Percentiles rank a stretch among this genome's conserved stretches.
phyloP scores from a whole-genome alignment of 1,140 invertebrate genomes.

The Leptinotarsa defecta region DNA sequence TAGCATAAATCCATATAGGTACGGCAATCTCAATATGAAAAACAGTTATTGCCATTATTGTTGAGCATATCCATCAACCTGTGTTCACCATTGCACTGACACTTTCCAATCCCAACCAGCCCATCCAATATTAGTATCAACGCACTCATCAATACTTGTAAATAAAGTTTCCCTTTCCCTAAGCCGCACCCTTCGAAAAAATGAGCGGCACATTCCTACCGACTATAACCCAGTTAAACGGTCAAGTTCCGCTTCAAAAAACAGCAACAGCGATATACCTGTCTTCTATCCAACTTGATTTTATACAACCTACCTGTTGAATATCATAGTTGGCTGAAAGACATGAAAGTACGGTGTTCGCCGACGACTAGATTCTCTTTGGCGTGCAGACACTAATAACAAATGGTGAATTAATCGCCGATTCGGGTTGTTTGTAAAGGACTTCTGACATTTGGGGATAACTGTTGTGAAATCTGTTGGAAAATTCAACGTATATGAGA shows the following conservation, averaged over 20 bases:
- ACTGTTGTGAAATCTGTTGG: background rate
- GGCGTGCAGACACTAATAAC: slow-evolving; percentile 7
- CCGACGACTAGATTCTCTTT: slow-evolving; percentile 8
- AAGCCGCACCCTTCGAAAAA: slow-evolving; percentile 2
- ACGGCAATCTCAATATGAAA: too few relatives aligned
- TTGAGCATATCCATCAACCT: background rate
- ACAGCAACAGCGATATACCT: slow-evolving; percentile 19
- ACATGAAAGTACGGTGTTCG: slow-evolving; percentile 19
- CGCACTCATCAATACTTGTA: background rate
- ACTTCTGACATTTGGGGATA: background rate
- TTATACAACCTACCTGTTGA: slow-evolving; percentile 27
- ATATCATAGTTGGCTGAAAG: slow-evolving; percentile 25
- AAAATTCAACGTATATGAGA: background rate
- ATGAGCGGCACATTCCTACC: slow-evolving; percentile 12
- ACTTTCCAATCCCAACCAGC: background rate
- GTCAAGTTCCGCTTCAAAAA: slow-evolving; percentile 23
- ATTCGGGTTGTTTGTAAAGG: background rate
- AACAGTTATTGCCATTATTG: too few relatives aligned
- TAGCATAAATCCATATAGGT: too few relatives aligned
- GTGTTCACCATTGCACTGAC: background rate
- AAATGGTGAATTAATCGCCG: slow-evolving; percentile 10
- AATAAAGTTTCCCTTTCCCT: slow-evolving; percentile 27
- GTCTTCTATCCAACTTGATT: slow-evolving; percentile 23
- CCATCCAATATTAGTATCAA: slow-evolving; percentile 1
- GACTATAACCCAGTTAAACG: slow-evolving; percentile 18